Percentiles rank a stretch among this genome's conserved stretches.
Conservation (phyloP, 2,888 invertebrate genomes). For the Lepidochrysops patricia region DNA sequence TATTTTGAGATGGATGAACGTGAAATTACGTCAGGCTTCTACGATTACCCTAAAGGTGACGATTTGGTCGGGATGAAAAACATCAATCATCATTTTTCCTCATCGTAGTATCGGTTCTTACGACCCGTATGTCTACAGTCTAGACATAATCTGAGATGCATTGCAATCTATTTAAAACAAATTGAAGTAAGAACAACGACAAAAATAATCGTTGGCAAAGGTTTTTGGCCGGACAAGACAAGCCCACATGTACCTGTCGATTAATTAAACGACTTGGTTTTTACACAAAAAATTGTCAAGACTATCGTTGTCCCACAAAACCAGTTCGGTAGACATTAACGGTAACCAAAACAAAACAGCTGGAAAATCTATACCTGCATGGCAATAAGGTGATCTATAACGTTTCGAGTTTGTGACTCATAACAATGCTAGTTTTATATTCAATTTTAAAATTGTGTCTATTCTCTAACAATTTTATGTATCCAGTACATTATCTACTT, state of each 20-base stretch:
- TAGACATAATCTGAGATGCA: no score
- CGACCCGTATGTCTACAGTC: no score
- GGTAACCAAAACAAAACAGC: slow-evolving; percentile 4
- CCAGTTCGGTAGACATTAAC: slow-evolving; percentile 1
- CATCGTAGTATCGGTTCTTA: no score
- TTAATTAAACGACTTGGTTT: neutral
- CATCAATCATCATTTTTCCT: no score
- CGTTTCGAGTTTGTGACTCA: neutral
- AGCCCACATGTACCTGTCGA: neutral
- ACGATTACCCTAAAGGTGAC: no score
- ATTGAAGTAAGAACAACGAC: neutral
- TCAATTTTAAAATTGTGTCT: neutral
- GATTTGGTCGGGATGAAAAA: no score
- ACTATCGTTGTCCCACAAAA: neutral
- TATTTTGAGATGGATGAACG: no score
- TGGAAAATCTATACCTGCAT: neutral
- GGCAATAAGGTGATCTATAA: neutral
- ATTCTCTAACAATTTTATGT: no score
- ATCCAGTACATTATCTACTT: no score
- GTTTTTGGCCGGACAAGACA: neutral
- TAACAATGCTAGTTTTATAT: neutral
- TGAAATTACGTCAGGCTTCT: no score
- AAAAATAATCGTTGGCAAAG: neutral
- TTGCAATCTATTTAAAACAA: no score
- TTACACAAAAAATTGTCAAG: slow-evolving; percentile 5